Percentiles rank a stretch among this genome's conserved stretches.
Evolutionary conservation across 2,888 invertebrate genomes (phyloP).

Genomic region (Spialia ferax): DNA sequence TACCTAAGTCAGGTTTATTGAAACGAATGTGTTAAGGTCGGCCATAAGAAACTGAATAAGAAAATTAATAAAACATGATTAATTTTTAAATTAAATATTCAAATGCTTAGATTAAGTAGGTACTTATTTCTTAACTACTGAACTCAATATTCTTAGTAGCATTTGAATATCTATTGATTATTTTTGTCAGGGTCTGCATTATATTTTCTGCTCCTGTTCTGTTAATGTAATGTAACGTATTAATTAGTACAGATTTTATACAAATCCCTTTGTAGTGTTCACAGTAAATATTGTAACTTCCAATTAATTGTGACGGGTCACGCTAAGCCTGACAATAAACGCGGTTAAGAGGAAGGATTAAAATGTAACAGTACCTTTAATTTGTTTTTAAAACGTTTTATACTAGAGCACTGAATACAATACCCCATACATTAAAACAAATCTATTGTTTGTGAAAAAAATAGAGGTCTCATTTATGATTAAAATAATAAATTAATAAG

Average conservation of each 20-base stretch:
- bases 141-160: not conserved
- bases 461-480: not conserved
- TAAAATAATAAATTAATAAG: conserved; percentile 7
- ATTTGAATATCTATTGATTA: not conserved
- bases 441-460: conserved; percentile 34
- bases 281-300: conserved; percentile 5
- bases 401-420: conserved; percentile 31
- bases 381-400: conserved; percentile 11
- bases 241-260: conserved; percentile 6
- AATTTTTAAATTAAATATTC: no score
- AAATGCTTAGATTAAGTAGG: no score
- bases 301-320: conserved; percentile 9
- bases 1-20: no score
- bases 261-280: conserved; percentile 4
- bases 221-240: not conserved
- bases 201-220: not conserved
- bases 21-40: no score
- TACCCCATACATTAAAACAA: conserved; percentile 31
- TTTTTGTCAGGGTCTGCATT: conserved; percentile 5
- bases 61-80: no score
- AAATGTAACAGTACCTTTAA: conserved; percentile 12
- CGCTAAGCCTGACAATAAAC: conserved; percentile 8
- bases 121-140: no score
- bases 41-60: no score
- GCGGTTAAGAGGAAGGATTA: not conserved